Percentiles rank a stretch among this genome's conserved stretches.
phyloP scores from a whole-genome alignment of 2,888 invertebrate species.

The Hyalella azteca region DNA sequence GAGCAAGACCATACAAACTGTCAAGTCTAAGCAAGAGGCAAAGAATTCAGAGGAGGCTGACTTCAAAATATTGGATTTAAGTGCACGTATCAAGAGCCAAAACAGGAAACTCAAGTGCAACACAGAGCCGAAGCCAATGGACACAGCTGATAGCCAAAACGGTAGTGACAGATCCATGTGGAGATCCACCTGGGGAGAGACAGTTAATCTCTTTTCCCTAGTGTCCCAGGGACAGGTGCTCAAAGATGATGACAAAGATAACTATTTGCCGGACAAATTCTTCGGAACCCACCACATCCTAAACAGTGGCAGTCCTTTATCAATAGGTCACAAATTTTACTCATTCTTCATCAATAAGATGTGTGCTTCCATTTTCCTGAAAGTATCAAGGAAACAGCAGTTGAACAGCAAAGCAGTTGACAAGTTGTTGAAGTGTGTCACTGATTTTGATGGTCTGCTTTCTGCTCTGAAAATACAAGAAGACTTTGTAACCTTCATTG shows the following conservation, averaged over 20 bases:
- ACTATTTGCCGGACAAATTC: background rate
- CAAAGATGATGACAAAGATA: background rate
- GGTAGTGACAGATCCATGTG: background rate
- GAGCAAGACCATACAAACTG: conserved; percentile 12
- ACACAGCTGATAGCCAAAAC: background rate
- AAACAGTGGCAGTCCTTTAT: background rate
- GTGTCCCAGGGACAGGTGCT: background rate
- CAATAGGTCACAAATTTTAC: background rate
- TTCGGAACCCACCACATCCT: background rate
- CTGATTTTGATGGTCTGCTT: background rate
- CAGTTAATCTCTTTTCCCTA: background rate
- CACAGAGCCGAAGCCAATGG: background rate
- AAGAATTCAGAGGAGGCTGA: background rate
- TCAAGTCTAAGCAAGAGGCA: background rate
- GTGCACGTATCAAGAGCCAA: background rate
- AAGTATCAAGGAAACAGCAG: background rate
- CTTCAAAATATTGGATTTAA: background rate
- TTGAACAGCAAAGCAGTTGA: background rate
- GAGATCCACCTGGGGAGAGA: background rate
- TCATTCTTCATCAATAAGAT: background rate
- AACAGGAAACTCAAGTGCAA: background rate
- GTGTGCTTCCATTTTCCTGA: background rate
- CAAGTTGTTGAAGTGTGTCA: background rate
- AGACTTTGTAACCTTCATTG: background rate
- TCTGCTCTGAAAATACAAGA: background rate